These are phyloP conservation scores for Tachystola acroxantha DNA, from an alignment of 2,888 invertebrate species.

Conservation along the genomic window DNA sequence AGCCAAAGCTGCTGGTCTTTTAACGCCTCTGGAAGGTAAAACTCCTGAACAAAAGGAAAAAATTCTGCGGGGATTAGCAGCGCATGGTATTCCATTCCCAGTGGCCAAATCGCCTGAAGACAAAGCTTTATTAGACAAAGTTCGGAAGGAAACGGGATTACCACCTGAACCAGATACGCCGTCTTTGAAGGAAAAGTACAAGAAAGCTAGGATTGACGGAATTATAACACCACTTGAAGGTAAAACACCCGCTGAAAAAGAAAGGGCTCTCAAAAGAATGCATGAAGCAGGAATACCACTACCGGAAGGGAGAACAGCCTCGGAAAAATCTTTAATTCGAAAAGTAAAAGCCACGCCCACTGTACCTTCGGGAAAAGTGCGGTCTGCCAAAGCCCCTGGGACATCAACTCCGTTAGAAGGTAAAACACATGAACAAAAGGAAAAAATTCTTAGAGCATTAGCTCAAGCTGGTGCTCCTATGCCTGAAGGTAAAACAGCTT, in stretches of 20 bases:
- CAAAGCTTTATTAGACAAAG: constrained; percentile 22
- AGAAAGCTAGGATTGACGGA: constrained; percentile 21
- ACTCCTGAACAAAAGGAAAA: constrained; percentile 25
- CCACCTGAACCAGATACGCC: constrained; percentile 29
- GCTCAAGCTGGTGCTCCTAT: constrained; percentile 25
- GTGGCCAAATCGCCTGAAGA: constrained; percentile 20
- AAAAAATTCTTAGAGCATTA: constrained; percentile 24
- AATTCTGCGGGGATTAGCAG: constrained; percentile 18
- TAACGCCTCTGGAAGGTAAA: constrained; percentile 17
- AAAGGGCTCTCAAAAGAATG: constrained; percentile 14
- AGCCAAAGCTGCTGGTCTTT: constrained; percentile 13
- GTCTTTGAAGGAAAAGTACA: constrained; percentile 16
- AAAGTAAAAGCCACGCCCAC: constrained; percentile 12
- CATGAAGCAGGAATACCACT: constrained; percentile 12
- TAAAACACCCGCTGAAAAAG: constrained; percentile 19
- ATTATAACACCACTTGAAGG: constrained; percentile 23
- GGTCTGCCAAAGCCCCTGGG: constrained; percentile 16
- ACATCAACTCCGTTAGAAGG: constrained; percentile 18
- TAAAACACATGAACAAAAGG: constrained; percentile 26
- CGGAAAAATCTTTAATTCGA: constrained; percentile 24
- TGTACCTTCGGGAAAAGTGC: constrained; percentile 19
- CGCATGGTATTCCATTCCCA: neutral
- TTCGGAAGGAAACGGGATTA: constrained; percentile 17
- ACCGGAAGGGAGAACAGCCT: constrained; percentile 15
- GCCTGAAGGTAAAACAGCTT: constrained; percentile 27